Base-by-base conservation (phyloP, 64 coral and sea anemone species). In the Hydrozoanthus tunicans region DNA sequence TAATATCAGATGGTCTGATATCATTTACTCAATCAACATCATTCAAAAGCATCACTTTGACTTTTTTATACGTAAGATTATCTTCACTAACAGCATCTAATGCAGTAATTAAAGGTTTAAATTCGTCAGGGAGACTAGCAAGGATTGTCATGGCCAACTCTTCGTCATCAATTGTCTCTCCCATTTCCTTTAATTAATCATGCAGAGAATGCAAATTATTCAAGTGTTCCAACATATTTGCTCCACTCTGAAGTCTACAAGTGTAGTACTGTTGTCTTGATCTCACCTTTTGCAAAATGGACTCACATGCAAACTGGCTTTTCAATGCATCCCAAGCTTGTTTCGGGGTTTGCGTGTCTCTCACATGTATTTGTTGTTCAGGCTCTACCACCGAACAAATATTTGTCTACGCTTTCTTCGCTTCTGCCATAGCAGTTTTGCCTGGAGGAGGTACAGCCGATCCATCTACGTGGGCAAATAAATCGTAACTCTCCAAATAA, bases 11-110 rank as follows among this genome's bases (percentile, higher is more conserved):
- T 43, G 32, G 32, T 2, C 32, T 43, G 32, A 51, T 54, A 74
- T 89, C 85, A 89, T 53, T 54, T 53, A 73, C 76, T 89, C 85
- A 56, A 69, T 89, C 85, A 89, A 68, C 53, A 77, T 89, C 85
- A 89, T 89, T 89, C 53, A 89, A 69, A 56, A 89, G 85, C 85
- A 89, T 89, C 6, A 53, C 64, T 69, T 89, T 75, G 1, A 89
- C 85, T 53, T 89, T 89, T 89, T 89, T 68, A 14, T 73, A 89
- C 73, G 85, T 74, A 9, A 89, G 58, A 17, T 73, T 74, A 73
- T 89, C 85, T 73, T 89, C 85, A 76, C 85, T 68, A 71, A 89
- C 85, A 89, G 85, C 85, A 89, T 89, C 85, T 71, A 89, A 53
- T 9, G 85, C 85, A 54, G 85, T 89, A 20, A 90, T 90, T 60